phyloP scores from a whole-genome alignment of 2,888 invertebrate species.

The Fabriciana adippe region DNA sequence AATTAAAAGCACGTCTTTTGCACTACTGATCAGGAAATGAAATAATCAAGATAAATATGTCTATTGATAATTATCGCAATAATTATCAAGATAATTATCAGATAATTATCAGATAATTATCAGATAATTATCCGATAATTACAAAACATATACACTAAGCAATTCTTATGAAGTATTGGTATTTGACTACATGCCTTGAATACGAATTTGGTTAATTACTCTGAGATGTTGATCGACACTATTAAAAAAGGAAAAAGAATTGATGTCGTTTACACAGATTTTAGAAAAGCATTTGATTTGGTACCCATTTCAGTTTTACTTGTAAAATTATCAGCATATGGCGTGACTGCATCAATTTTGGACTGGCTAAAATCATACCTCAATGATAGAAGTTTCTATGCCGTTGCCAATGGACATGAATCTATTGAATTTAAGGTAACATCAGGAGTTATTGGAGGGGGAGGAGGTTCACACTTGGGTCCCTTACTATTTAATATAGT shows the following conservation, averaged over 20 bases:
- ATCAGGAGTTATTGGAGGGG: background rate
- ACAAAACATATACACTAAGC: no score
- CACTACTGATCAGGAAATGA: no score
- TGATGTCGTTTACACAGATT: background rate
- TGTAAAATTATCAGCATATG: slow-evolving; percentile 5
- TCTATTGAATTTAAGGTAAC: slow-evolving; percentile 2
- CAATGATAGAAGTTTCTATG: background rate
- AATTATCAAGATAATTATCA: no score
- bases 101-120: no score
- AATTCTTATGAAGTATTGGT: no score
- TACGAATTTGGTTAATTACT: no score
- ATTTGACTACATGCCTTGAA: no score
- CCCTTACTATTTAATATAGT: background rate
- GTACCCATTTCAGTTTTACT: background rate
- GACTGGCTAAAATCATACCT: slow-evolving; percentile 4
- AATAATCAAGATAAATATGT: no score
- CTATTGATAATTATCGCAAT: no score
- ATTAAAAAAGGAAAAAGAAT: background rate
- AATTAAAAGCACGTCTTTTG: no score
- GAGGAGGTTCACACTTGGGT: background rate
- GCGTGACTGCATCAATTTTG: slow-evolving; percentile 2
- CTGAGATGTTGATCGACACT: background rate
- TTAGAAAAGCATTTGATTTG: slow-evolving; percentile 2
- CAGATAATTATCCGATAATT: no score
- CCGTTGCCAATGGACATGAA: slow-evolving; percentile 1